phyloP scores from a whole-genome alignment of 1,140 invertebrate species.

The Reticulitermes speratus region DNA sequence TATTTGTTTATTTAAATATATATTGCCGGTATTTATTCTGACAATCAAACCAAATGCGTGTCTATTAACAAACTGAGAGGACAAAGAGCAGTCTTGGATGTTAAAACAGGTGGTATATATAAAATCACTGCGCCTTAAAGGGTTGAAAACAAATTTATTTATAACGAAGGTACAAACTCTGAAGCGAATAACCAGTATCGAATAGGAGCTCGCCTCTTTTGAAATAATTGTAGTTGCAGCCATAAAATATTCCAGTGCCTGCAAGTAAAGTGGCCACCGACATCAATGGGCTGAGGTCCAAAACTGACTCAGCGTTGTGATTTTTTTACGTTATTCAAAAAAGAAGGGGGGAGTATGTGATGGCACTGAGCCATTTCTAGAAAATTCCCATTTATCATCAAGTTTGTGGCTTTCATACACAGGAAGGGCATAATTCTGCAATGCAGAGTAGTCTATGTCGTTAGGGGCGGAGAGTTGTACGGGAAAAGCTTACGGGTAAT shows the following conservation, averaged over 20 bases:
- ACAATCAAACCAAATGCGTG: no score
- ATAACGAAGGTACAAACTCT: no score
- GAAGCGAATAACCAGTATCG: background rate
- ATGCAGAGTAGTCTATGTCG: background rate
- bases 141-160: no score
- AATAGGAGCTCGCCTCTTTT: background rate
- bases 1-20: no score
- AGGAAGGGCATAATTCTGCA: background rate
- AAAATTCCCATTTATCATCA: background rate
- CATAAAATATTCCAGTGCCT: background rate
- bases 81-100: no score
- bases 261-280: background rate
- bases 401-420: constrained; percentile 1
- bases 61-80: no score
- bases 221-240: background rate
- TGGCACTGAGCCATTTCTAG: background rate
- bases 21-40: no score
- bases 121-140: no score
- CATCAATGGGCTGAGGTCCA: background rate
- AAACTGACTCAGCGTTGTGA: constrained; percentile 3
- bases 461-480: background rate
- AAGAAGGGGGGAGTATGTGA: background rate
- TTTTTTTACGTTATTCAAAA: background rate
- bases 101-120: no score
- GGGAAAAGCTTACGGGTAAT: background rate